Percentiles rank a stretch among this genome's conserved stretches.
phyloP scores from a whole-genome alignment of 2,888 invertebrate genomes.

The Leucania comma region DNA sequence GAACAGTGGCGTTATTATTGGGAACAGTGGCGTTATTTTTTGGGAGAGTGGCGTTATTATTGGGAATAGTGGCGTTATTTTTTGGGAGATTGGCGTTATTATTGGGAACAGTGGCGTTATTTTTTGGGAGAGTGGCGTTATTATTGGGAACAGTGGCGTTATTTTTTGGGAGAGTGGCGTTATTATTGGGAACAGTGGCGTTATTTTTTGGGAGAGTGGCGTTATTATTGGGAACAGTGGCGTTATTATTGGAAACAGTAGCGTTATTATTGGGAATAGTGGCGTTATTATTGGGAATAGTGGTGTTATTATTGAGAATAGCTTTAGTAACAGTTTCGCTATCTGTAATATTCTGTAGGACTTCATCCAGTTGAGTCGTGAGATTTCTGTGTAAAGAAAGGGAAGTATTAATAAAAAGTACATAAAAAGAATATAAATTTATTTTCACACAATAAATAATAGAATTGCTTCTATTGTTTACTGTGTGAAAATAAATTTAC shows the following conservation, averaged over 20 bases:
- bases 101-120: neutral
- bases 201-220: too few relatives aligned
- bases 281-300: neutral
- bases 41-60: neutral
- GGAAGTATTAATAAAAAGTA: neutral
- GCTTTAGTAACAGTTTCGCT: neutral
- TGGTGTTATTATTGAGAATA: neutral
- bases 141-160: neutral
- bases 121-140: neutral
- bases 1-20: neutral
- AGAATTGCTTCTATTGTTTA: too few relatives aligned
- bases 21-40: neutral
- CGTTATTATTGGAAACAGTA: too few relatives aligned
- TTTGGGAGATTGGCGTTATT: neutral
- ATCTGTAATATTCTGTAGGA: neutral
- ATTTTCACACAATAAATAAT: too few relatives aligned
- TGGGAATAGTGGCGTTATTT: neutral
- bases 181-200: too few relatives aligned
- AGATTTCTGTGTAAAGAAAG: neutral
- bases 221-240: too few relatives aligned
- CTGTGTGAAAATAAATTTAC: too few relatives aligned
- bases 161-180: too few relatives aligned
- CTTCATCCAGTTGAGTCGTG: neutral
- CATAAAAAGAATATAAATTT: too few relatives aligned
- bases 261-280: too few relatives aligned